These are phyloP conservation scores for Phrynocephalus guinanensis DNA, from an alignment of 2,797 vertebrate genomes.

Conservation along the genomic window DNA sequence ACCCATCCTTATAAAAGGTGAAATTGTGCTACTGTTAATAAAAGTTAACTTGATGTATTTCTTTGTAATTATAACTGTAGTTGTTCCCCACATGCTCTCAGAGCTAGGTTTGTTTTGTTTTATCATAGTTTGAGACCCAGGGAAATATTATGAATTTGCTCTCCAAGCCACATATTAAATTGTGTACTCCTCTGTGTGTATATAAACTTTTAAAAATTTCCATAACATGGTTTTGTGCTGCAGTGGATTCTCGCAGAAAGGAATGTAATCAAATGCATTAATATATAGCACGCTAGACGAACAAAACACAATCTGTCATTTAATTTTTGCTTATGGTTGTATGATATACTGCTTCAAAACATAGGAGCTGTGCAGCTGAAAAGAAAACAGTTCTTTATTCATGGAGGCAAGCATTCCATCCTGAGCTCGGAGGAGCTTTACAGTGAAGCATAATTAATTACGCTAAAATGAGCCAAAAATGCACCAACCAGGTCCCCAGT, in stretches of 20 bases:
- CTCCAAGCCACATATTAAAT: not conserved
- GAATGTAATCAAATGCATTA: constrained; percentile 15
- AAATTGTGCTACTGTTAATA: not conserved
- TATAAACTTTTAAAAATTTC: constrained; percentile 15
- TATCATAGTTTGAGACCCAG: not conserved
- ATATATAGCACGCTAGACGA: constrained; percentile 15
- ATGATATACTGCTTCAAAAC: constrained; percentile 24
- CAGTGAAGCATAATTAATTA: constrained; percentile 35
- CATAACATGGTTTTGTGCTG: not conserved
- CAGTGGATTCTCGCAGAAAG: constrained; percentile 19
- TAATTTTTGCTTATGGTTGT: constrained; percentile 22
- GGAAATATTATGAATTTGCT: not conserved
- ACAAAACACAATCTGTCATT: constrained; percentile 3
- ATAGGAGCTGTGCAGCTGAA: not conserved
- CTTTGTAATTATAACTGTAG: not conserved
- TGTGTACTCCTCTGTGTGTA: not conserved
- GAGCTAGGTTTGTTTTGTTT: not conserved
- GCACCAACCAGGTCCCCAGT: constrained; percentile 20
- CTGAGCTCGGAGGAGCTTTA: constrained; percentile 16
- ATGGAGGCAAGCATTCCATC: constrained; percentile 13
- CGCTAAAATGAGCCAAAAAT: constrained; percentile 20
- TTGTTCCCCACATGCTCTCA: not conserved
- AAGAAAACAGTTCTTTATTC: constrained; percentile 28
- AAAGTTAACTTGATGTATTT: not conserved
- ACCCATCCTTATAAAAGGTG: not conserved